Base-by-base conservation (phyloP, 2,113 vertebrate species). In the Epinephelus cyanopodus region DNA sequence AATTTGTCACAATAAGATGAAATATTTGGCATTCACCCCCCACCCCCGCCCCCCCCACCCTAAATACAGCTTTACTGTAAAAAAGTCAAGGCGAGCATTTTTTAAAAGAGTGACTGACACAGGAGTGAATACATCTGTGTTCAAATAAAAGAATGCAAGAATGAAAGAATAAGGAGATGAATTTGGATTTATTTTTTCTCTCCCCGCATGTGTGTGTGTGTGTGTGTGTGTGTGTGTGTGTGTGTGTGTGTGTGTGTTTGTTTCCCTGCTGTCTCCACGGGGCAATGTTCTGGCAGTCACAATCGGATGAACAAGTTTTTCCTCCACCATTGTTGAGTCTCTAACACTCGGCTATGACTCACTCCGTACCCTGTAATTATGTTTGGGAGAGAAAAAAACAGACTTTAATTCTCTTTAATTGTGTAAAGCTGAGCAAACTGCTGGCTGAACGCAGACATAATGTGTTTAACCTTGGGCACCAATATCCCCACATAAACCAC, bases 221-320 rank as follows among this genome's bases (percentile, higher is more conserved):
- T 37, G 33, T 37, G 33, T 76, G 29, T 27, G 2, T 27, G 27
- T 27, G 27, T 27, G 27, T 27, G 2, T 29, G 7, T 14, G n/a
- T n/a, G n/a, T n/a, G n/a, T 39, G 1, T 83, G 23, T 66, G 73
- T 54, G 47, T 82, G 71, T 77, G 54, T 90, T 87, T 94, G 81
- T 86, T 83, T 89, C 77, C 86, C 64, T 86, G 60, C 84, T 62
- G 82, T 89, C 83, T 92, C 86, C 88, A 92, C 69, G 42, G 90
- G 89, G 82, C 86, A 88, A 90, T 90, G 82, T 90, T 92, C 87
- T 92, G 90, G 88, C 82, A 90, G 81, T 89, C 90, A 92, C 89
- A 90, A 90, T 87, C 70, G 79, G 86, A 92, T 92, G 85, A 93
- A 88, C 92, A 92, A 89, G 88, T 93, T 93, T 91, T 89, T 90